Evolutionary conservation across 2,888 invertebrate species (phyloP).

Genomic region (Glomeris marginata): DNA sequence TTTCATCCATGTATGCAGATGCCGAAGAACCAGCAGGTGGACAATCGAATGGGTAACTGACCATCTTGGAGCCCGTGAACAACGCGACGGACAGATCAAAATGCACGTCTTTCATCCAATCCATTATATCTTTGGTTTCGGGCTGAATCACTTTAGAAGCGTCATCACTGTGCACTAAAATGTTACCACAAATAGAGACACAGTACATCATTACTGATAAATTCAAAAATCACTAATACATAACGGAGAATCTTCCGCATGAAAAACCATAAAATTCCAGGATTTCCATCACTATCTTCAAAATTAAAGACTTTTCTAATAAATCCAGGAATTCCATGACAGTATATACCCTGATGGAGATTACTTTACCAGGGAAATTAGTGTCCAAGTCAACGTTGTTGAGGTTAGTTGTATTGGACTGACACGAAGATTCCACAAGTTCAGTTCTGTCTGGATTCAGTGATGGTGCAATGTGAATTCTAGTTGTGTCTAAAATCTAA

Average conservation of each 20-base stretch:
- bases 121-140: constrained; percentile 2
- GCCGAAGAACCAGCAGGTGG: neutral
- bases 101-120: constrained; percentile 8
- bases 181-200: neutral
- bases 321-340: too few relatives aligned
- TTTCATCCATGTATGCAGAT: too few relatives aligned
- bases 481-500: constrained; percentile 23
- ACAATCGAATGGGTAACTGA: constrained; percentile 5
- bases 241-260: neutral
- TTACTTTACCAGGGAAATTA: constrained; percentile 8
- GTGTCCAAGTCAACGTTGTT: constrained; percentile 10
- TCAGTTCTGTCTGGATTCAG: constrained; percentile 26
- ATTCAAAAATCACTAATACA: too few relatives aligned
- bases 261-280: constrained; percentile 4
- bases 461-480: constrained; percentile 25
- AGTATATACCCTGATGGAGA: too few relatives aligned
- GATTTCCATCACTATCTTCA: too few relatives aligned
- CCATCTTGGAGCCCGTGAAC: constrained; percentile 1
- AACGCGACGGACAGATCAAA: constrained; percentile 11
- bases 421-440: constrained; percentile 11
- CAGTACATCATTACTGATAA: too few relatives aligned
- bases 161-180: neutral
- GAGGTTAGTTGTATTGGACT: neutral
- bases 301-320: too few relatives aligned
- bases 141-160: neutral